Evolutionary conservation across 2,888 invertebrate genomes (phyloP).

Genomic region (Dryomyza anilis): DNA sequence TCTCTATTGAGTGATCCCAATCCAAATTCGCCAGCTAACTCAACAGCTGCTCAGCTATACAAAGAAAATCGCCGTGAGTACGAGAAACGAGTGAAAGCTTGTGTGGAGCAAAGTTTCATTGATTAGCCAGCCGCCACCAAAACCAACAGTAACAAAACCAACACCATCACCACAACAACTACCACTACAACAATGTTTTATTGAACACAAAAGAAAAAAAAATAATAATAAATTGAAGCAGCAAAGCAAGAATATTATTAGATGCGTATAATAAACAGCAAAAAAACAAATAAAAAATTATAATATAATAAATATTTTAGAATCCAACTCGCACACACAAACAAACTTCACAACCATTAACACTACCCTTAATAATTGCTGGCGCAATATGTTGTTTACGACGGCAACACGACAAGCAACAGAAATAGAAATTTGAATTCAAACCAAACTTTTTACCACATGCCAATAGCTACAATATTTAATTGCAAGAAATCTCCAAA

Average conservation of each 20-base stretch:
- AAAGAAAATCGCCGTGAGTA: constrained; percentile 99
- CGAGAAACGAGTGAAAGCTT: constrained; percentile 98
- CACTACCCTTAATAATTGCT: too few species aligned
- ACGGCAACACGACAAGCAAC: constrained; percentile 8
- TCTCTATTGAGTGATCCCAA: constrained; percentile 99
- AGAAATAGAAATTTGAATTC: constrained; percentile 18
- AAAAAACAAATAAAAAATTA: constrained; percentile 20
- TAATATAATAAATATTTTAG: constrained; percentile 18
- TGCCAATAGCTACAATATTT: constrained; percentile 19
- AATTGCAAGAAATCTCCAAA: constrained; percentile 26
- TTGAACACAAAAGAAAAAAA: constrained; percentile 27
- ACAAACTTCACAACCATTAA: constrained; percentile 16
- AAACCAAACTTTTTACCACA: constrained; percentile 19
- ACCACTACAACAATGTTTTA: constrained; percentile 27
- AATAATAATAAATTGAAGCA: constrained; percentile 10
- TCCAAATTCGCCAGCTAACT: constrained; percentile 99
- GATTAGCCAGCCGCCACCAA: constrained; percentile 74
- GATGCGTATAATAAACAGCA: constrained; percentile 13
- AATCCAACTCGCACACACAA: constrained; percentile 17
- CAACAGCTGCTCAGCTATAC: constrained; percentile 98
- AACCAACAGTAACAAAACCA: too few species aligned
- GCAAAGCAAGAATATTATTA: constrained; percentile 19
- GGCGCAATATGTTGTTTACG: too few species aligned
- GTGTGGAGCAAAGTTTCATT: constrained; percentile 99
- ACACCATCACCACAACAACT: too few species aligned